phyloP scores from a whole-genome alignment of 1,140 invertebrate genomes.

The Caerostris darwini region DNA sequence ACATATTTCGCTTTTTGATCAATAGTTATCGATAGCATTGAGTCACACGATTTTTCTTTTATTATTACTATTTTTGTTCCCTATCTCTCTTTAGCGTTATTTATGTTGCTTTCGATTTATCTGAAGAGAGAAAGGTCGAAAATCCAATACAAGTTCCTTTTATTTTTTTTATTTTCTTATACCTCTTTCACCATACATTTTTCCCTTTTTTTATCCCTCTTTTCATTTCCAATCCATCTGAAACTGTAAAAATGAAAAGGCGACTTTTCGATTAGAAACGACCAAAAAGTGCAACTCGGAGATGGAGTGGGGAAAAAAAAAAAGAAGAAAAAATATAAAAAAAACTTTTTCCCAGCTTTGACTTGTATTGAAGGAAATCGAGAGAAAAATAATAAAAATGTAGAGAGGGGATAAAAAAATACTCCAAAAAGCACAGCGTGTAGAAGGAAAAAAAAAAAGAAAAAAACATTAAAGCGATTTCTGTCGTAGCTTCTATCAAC shows the following conservation, averaged over 20 bases:
- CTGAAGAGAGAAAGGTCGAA: slow-evolving; percentile 64
- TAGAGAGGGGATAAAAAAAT: not conserved
- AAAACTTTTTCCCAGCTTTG: not conserved
- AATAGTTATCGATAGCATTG: slow-evolving; percentile 68
- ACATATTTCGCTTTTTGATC: slow-evolving; percentile 39
- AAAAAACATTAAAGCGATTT: slow-evolving; percentile 55
- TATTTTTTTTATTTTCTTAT: slow-evolving; percentile 2
- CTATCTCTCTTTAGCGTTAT: slow-evolving; percentile 59
- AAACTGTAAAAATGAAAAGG: slow-evolving; percentile 71
- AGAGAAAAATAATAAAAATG: slow-evolving; percentile 63
- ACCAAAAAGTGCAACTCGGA: slow-evolving; percentile 36
- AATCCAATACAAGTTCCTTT: slow-evolving; percentile 57
- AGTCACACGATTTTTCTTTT: not conserved
- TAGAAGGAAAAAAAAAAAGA: slow-evolving; percentile 26
- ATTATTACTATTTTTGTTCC: slow-evolving; percentile 25
- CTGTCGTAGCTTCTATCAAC: slow-evolving; percentile 76
- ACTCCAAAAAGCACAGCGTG: not conserved
- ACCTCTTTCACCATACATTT: not conserved
- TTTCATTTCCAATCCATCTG: slow-evolving; percentile 77
- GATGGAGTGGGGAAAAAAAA: not conserved
- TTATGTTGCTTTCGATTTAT: slow-evolving; percentile 76
- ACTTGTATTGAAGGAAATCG: slow-evolving; percentile 72
- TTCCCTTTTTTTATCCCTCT: not conserved
- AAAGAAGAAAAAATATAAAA: too few relatives aligned
- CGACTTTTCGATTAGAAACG: slow-evolving; percentile 71